Conservation (phyloP, 2,113 vertebrate species). For the Crotalus viridis region DNA sequence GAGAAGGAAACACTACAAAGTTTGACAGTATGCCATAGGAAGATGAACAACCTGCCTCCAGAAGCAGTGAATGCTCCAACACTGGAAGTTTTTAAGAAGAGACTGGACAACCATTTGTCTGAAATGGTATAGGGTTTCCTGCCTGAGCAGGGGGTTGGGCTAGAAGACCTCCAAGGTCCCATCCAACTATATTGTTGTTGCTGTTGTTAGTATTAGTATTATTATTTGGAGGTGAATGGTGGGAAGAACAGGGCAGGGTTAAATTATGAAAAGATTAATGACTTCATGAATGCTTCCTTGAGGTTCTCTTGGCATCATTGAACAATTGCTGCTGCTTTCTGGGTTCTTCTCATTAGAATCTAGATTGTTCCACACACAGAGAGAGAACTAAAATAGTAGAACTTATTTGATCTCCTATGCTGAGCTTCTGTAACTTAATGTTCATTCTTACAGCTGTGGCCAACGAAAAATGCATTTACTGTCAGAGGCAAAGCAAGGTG, state of each 20-base stretch:
- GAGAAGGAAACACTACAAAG: neutral
- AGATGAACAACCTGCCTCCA: neutral
- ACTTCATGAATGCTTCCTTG: neutral
- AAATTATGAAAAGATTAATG: neutral
- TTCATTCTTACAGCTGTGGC: slow-evolving; percentile 38
- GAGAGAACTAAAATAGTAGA: accelerated
- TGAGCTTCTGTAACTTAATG: slow-evolving; percentile 25
- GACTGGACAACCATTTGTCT: too few species aligned
- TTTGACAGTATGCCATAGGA: neutral
- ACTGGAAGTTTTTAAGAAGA: too few species aligned
- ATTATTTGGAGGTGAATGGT: neutral
- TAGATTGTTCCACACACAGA: neutral
- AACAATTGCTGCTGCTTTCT: neutral
- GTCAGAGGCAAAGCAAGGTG: slow-evolving; percentile 54
- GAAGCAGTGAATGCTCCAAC: too few species aligned
- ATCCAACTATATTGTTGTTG: too few species aligned
- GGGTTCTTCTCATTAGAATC: neutral
- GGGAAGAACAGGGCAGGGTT: neutral
- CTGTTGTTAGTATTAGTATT: too few species aligned
- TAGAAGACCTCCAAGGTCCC: too few species aligned
- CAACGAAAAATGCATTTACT: slow-evolving; percentile 56
- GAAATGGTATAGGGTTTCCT: too few species aligned
- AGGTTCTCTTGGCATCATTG: neutral
- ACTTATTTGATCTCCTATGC: slow-evolving; percentile 38
- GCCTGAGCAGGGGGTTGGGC: too few species aligned